Evolutionary conservation across 1,140 invertebrate species (phyloP).

Genomic region (Eufriesea mexicana): DNA sequence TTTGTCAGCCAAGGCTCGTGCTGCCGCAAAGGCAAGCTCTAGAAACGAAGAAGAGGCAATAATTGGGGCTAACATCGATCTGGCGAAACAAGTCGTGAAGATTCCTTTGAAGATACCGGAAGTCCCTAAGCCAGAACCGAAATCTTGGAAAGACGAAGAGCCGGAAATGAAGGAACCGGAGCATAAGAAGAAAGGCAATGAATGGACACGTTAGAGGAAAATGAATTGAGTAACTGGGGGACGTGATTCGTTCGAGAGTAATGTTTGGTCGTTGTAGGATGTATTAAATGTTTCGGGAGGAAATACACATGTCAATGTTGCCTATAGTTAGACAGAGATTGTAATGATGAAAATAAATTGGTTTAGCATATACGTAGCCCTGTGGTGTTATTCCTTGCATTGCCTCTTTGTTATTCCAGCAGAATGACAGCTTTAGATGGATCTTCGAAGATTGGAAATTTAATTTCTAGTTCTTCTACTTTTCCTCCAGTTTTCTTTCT

Average conservation of each 20-base stretch:
- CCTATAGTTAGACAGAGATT: conserved; percentile 9
- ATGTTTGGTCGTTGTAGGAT: conserved; percentile 4
- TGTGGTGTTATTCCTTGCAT: conserved; percentile 3
- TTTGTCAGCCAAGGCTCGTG: neutral
- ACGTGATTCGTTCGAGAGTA: neutral
- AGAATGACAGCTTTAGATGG: neutral
- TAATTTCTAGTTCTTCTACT: neutral
- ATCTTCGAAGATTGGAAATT: neutral
- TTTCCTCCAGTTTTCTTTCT: no score
- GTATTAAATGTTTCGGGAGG: neutral
- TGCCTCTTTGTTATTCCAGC: neutral
- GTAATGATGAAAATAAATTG: conserved; percentile 40
- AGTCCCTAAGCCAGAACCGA: no score
- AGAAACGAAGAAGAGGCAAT: neutral
- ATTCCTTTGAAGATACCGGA: neutral
- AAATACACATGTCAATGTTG: conserved; percentile 1
- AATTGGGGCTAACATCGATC: neutral
- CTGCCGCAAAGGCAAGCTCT: neutral
- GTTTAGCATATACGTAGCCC: conserved; percentile 10
- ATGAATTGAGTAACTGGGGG: neutral
- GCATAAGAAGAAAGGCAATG: no score
- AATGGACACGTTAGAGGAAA: neutral
- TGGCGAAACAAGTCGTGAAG: neutral
- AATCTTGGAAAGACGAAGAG: neutral
- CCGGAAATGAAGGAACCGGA: fast-evolving